These are phyloP conservation scores for Solenopsis fugax DNA, from an alignment of 1,140 invertebrate species.

Conservation along the genomic window DNA sequence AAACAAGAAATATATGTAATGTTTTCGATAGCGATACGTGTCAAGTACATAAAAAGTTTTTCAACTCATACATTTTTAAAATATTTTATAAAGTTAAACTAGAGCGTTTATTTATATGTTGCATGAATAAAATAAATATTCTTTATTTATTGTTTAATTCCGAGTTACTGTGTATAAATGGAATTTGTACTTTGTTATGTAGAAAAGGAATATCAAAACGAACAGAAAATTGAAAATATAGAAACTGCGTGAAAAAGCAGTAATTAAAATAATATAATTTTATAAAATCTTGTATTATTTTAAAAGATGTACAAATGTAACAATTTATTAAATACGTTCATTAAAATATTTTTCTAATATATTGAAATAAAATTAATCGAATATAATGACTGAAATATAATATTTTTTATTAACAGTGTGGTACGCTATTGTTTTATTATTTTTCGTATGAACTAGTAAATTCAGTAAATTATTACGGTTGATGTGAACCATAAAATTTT, in stretches of 20 bases:
- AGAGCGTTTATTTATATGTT: slow-evolving; percentile 14
- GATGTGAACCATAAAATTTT: not conserved
- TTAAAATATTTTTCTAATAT: not conserved
- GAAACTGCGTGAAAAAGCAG: not conserved
- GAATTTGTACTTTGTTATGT: not conserved
- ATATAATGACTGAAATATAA: not conserved
- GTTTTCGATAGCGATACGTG: not conserved
- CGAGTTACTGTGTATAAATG: not conserved
- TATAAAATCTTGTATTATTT: not conserved
- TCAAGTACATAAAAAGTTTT: slow-evolving; percentile 37
- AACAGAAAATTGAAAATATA: not conserved
- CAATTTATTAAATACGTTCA: not conserved
- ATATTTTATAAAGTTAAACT: not conserved
- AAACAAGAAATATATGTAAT: slow-evolving; percentile 14
- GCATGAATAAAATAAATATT: not conserved
- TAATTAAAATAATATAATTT: slow-evolving; percentile 25
- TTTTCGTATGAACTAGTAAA: not conserved
- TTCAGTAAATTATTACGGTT: no score
- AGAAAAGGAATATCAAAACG: no score
- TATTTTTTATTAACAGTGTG: not conserved
- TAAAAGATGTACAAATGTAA: not conserved
- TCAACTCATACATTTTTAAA: slow-evolving; percentile 6
- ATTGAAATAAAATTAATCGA: not conserved
- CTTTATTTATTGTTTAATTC: not conserved
- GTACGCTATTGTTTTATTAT: not conserved